phyloP scores from a whole-genome alignment of 1,140 invertebrate species.

The Ctenoplectra terminalis region DNA sequence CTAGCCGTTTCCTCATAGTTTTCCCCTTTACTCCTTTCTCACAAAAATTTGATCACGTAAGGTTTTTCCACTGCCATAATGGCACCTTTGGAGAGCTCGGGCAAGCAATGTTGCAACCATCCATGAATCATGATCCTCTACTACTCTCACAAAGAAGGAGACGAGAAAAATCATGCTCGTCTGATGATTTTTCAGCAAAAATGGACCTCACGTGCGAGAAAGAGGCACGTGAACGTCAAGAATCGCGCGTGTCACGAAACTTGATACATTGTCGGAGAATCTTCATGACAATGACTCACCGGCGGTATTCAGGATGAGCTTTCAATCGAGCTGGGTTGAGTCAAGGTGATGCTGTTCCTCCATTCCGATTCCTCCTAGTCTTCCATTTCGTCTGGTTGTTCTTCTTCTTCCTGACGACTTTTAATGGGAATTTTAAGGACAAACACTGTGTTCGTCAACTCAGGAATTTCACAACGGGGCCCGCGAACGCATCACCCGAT shows the following conservation, averaged over 20 bases:
- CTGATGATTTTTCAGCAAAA: not conserved
- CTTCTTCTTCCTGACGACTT: not conserved
- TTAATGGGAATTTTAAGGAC: not conserved
- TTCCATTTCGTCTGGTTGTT: not conserved
- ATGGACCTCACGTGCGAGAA: too few species aligned
- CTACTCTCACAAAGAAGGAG: too few species aligned
- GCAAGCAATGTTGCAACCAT: conserved; percentile 2
- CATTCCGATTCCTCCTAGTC: conserved; percentile 43
- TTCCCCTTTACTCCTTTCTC: not conserved
- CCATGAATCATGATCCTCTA: not conserved
- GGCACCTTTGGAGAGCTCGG: not conserved
- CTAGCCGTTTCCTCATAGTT: conserved; percentile 1
- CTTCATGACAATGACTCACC: conserved; percentile 70
- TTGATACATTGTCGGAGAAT: not conserved
- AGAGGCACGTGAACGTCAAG: not conserved
- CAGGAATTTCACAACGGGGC: not conserved
- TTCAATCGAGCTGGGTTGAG: conserved; percentile 60
- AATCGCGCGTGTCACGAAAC: not conserved
- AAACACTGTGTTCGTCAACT: not conserved
- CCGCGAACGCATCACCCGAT: conserved; percentile 40
- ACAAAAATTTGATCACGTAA: not conserved
- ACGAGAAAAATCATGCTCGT: not conserved
- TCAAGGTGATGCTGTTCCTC: conserved; percentile 62
- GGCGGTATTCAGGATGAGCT: conserved; percentile 62
- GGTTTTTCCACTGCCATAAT: not conserved